Evolutionary conservation across 1,140 invertebrate genomes (phyloP).

Genomic region (Anagrus nilaparvatae): DNA sequence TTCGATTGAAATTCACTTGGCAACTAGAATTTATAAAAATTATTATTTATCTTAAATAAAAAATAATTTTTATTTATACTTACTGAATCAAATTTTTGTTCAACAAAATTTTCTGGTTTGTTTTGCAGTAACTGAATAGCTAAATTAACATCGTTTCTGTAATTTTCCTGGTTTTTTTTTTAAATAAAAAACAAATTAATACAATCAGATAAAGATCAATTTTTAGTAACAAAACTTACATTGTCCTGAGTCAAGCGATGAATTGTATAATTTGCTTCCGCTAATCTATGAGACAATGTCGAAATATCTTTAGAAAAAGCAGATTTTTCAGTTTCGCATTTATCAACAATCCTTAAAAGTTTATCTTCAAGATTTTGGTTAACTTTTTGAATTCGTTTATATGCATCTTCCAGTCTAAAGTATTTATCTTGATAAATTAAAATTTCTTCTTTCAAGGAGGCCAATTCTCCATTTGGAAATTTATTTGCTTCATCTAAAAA

Average conservation of each 20-base stretch:
- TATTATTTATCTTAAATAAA: no score
- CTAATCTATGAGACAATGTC: constrained; percentile 73
- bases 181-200: no score
- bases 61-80: constrained; percentile 36
- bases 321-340: constrained; percentile 84
- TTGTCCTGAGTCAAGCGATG: constrained; percentile 85
- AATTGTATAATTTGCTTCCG: constrained; percentile 78
- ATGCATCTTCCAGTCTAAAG: constrained; percentile 77
- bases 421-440: constrained; percentile 86
- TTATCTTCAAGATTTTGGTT: constrained; percentile 95
- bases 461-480: constrained; percentile 58
- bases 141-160: constrained; percentile 87
- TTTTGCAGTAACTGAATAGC: constrained; percentile 90
- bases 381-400: constrained; percentile 87
- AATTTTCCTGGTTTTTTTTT: constrained; percentile 91
- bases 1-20: constrained; percentile 83
- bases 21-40: constrained; percentile 70
- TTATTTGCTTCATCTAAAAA: constrained; percentile 72
- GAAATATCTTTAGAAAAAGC: constrained; percentile 79
- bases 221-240: constrained; percentile 49
- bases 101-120: constrained; percentile 89
- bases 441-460: constrained; percentile 75
- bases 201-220: constrained; percentile 12
- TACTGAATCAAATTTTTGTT: constrained; percentile 85
- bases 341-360: constrained; percentile 82